These are phyloP conservation scores for Papilio glaucus DNA, from an alignment of 1,140 invertebrate species.

Conservation along the genomic window DNA sequence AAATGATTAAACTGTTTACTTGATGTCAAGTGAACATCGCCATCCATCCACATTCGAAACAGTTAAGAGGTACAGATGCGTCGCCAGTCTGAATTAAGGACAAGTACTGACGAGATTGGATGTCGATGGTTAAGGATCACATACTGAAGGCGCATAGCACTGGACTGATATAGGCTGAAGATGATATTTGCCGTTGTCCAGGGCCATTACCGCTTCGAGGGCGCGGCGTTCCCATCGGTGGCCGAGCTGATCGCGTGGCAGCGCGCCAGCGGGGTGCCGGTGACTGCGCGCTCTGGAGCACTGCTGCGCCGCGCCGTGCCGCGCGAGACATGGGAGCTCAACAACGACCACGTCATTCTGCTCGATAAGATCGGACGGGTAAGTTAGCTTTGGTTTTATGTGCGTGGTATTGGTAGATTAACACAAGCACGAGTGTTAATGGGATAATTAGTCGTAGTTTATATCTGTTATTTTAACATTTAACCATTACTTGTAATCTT, in stretches of 20 bases:
- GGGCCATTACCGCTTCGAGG: conserved; percentile 97
- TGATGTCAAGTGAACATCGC: too few relatives aligned
- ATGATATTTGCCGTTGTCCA: conserved; percentile 60
- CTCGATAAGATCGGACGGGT: conserved; percentile 97
- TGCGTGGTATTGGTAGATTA: not conserved
- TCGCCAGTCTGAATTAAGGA: too few relatives aligned
- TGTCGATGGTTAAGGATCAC: too few relatives aligned
- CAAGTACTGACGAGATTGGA: too few relatives aligned
- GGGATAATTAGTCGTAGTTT: not conserved
- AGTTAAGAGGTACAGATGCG: too few relatives aligned
- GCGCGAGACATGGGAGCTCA: conserved; percentile 97
- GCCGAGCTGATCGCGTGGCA: conserved; percentile 96
- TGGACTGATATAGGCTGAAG: too few relatives aligned
- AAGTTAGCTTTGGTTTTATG: conserved; percentile 54
- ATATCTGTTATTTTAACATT: conserved; percentile 21
- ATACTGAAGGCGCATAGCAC: too few relatives aligned
- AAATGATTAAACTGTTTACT: too few relatives aligned
- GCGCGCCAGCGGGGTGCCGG: conserved; percentile 91
- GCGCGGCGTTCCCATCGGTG: conserved; percentile 95
- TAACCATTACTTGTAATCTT: not conserved
- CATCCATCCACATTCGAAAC: too few relatives aligned
- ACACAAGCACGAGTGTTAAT: not conserved
- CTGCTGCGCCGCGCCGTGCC: conserved; percentile 90
- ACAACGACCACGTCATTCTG: conserved; percentile 97
- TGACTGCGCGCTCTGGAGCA: conserved; percentile 95